Evolutionary conservation across 2,113 vertebrate species (phyloP), one percentile per base, ranked within the genome.

Genomic region (Paramisgurnus dabryanus): DNA sequence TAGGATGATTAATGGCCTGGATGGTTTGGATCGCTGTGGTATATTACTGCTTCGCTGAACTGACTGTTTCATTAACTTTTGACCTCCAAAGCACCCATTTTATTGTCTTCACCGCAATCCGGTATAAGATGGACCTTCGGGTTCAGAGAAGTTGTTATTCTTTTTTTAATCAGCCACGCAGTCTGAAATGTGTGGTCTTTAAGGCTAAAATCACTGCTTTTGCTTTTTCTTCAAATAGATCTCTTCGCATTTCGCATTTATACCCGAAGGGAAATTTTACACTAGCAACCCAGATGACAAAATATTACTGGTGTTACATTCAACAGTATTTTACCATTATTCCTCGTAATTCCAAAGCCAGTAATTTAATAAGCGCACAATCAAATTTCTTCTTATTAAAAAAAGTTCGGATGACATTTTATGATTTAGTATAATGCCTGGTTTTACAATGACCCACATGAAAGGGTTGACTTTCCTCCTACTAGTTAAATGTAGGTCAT

Each of bases 51-150:
- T 93, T 92, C 93, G 91, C 90, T 86, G 87, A 92, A 93, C 90
- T 87, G 86, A 87, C 89, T 90, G 92, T 94, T 92, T 92, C 87
- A 93, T 94, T 94, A 92, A 90, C 93, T 88, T 92, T 87, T 93
- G 91, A 93, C 92, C 93, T 90, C 88, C 60, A 15, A 41, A 88
- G 88, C 80, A 72, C 83, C 86, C 88, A 89, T 70, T 72, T 75
- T 89, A 82, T 86, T 86, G 87, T 67, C 34, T 80, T 84, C 69
- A 60, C 40, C 73, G 27, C 60, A 75, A 67, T 66, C 34, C 12
- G 50, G 50, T 13, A 53, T n/a, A n/a, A 18, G 55, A 18, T 2
- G 58, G 64, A 63, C 63, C 40, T 77, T 17, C 70, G 49, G 53
- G 34, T 72, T 73, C 40, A 66, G 39, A 63, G 66, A 5, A 13